Evolutionary conservation across 2,888 invertebrate species (phyloP), one percentile per base, ranked within the genome.

Genomic region (Ophion slaviceki): DNA sequence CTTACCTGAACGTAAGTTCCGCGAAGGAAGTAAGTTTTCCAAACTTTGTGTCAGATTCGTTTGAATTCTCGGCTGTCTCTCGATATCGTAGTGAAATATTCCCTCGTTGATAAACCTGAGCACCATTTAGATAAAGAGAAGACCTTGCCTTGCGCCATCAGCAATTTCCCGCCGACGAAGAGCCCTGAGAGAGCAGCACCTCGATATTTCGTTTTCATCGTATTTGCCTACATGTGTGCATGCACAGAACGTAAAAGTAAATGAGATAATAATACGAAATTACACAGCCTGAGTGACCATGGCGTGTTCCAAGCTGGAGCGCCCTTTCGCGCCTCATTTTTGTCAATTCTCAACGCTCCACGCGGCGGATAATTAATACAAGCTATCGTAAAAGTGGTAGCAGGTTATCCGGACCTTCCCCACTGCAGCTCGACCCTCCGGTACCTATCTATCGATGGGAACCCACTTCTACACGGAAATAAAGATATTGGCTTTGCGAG

Each of bases 211-310:
- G 45, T 79, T 45, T 61, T 24, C 66, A 61, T 74, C 71, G 24
- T 76, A 71, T 80, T 64, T 24, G 32, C n/a, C 10, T 17, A 53
- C 47, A 28, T 28, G 17, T 57, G 53, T 53, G 17, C 32, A 59
- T 85, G 77, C 82, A 71, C 82, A 82, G 70, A 84, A 57, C 80
- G 36, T 81, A 81, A 86, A 86, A 83, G 80, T 87, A 91, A 90
- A 91, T 90, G 91, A 91, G 90, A 90, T 91, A 91, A 91, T 91
- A 91, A 91, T 88, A 88, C 88, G 90, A 91, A 91, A 91, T 91
- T 91, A 91, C 90, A 91, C 91, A 91, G 89, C 84, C 87, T 80
- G 87, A 89, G 85, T 87, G 87, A 90, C 88, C 90, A 89, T 91
- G 89, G 87, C 86, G 86, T 80, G 87, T 67, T 87, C 85, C 67